phyloP scores from a whole-genome alignment of 2,797 vertebrate species.

The Scarus forsteni region DNA sequence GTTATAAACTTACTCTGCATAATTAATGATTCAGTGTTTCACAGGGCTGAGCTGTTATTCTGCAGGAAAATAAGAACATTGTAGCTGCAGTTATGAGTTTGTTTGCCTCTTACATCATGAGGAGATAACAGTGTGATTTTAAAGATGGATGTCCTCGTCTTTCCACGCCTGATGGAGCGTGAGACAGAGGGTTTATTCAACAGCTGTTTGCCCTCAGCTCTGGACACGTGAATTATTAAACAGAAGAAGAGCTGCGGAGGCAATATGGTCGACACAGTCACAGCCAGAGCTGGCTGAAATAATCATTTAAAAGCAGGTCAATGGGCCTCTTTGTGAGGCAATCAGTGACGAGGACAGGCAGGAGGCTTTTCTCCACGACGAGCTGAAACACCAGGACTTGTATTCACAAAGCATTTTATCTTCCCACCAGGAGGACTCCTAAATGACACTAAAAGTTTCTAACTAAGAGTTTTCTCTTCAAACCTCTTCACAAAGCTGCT shows the following conservation, averaged over 20 bases:
- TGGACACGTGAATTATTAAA: conserved; percentile 74
- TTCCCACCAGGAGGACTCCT: no score
- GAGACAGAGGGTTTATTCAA: conserved; percentile 16
- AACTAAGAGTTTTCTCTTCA: no score
- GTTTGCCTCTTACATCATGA: not conserved
- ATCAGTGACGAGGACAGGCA: not conserved
- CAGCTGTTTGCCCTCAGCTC: conserved; percentile 22
- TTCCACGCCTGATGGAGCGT: not conserved
- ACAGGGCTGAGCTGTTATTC: not conserved
- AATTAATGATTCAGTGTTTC: conserved; percentile 15
- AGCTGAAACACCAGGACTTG: no score
- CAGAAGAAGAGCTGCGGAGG: conserved; percentile 54
- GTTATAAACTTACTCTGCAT: conserved; percentile 19
- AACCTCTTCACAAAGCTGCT: no score
- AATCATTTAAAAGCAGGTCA: not conserved
- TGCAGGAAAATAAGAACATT: not conserved
- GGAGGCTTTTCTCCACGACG: no score
- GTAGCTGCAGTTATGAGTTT: not conserved
- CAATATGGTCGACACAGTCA: conserved; percentile 26
- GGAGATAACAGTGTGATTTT: not conserved
- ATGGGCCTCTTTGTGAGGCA: not conserved
- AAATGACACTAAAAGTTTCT: no score
- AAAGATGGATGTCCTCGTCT: conserved; percentile 5
- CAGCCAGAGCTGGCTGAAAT: conserved; percentile 6
- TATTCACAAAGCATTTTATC: no score